Base-by-base conservation (phyloP, 2,113 vertebrate genomes). In the Archilochus colubris region DNA sequence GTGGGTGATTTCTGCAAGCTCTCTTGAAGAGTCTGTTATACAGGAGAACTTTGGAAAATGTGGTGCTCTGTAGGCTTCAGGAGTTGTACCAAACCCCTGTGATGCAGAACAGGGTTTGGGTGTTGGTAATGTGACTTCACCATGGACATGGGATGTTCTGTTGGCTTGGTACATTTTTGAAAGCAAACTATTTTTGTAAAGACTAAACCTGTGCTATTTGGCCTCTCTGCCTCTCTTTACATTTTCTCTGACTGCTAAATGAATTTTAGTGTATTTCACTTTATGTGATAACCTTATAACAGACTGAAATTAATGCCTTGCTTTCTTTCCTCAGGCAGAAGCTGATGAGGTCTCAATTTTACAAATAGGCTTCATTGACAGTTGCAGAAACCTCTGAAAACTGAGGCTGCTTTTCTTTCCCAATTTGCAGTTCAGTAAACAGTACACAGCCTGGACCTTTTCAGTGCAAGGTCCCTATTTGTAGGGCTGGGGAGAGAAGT, bases 331-430 rank as follows among this genome's bases (percentile, higher is more conserved):
- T 85, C 78, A 87, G 51, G 79, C 19, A 73, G 72, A 76, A 62
- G n/a, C n/a, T 73, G 63, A 79, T 79, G 67, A 97, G 51, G 70
- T 82, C 82, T 91, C 55, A 69, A 15, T 91, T 96, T 88, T 87
- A 78, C 54, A 69, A 68, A 69, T 7, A 82, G 66, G 2, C 28
- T 72, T 89, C 67, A 69, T 9, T 92, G 82, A 57, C 58, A 73
- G 78, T 44, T 58, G 31, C 31, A 69, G 78, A 91, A 91, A 44
- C 12, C 55, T 91, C 58, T 91, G 78, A 63, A 85, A 84, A 94
- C 3, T 24, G 81, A 73, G 48, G 17, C 63, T 76, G 48, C 19
- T 85, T 95, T 91, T 25, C 18, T 73, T 89, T 21, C 46, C 13
- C 6, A 2, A 0, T 78, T 36, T 77, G 63, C 61, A 77, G 75